Conservation (phyloP, 2,888 invertebrate species). For the Marasmarcha lunaedactyla region DNA sequence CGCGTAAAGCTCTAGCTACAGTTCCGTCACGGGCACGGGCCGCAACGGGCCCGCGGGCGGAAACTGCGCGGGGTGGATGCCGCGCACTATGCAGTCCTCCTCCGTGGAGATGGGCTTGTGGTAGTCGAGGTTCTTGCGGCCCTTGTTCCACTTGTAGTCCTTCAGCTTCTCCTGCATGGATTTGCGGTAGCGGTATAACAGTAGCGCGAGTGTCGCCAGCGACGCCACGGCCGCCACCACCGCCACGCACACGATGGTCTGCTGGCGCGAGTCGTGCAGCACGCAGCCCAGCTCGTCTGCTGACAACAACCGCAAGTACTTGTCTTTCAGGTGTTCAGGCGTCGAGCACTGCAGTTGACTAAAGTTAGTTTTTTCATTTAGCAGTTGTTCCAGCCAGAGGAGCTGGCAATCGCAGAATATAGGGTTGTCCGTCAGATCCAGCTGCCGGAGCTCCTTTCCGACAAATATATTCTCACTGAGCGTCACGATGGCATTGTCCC, state of each 20-base stretch:
- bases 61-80: slow-evolving; percentile 70
- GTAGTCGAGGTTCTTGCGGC: slow-evolving; percentile 88
- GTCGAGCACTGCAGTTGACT: slow-evolving; percentile 79
- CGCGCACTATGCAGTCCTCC: slow-evolving; percentile 84
- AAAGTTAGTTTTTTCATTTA: slow-evolving; percentile 76
- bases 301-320: slow-evolving; percentile 74
- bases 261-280: slow-evolving; percentile 81
- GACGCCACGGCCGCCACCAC: slow-evolving; percentile 80
- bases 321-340: slow-evolving; percentile 79
- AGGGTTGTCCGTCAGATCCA: slow-evolving; percentile 87
- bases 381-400: slow-evolving; percentile 81
- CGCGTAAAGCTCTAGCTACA: slow-evolving; percentile 97
- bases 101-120: slow-evolving; percentile 88
- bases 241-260: slow-evolving; percentile 82
- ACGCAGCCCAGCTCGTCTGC: slow-evolving; percentile 86
- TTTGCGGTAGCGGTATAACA: slow-evolving; percentile 84
- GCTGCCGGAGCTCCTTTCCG: slow-evolving; percentile 79
- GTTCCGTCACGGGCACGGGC: slow-evolving; percentile 90
- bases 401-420: slow-evolving; percentile 84
- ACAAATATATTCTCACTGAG: slow-evolving; percentile 84
- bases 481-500: slow-evolving; percentile 81
- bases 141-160: slow-evolving; percentile 84
- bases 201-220: slow-evolving; percentile 77
- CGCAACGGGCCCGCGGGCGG: slow-evolving; percentile 56
- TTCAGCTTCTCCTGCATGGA: slow-evolving; percentile 85